Conservation (phyloP, 2,113 vertebrate species). For the Aythya baeri region DNA sequence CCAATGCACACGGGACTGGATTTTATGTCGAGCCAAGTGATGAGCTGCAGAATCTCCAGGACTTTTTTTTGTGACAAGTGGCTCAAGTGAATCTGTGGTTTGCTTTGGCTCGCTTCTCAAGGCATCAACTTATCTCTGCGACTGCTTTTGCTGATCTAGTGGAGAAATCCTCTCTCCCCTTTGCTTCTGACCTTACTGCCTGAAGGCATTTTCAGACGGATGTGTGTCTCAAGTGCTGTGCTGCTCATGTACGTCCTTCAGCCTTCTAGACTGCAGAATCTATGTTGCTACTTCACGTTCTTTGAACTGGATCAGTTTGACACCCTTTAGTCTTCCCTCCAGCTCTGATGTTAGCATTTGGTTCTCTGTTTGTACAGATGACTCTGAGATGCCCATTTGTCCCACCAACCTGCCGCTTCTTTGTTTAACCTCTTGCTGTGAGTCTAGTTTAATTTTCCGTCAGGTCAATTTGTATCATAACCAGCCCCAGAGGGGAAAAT, state of each 20-base stretch:
- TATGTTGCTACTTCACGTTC: neutral
- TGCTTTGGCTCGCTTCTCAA: neutral
- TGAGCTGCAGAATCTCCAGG: neutral
- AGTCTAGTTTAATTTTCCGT: neutral
- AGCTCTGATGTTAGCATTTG: neutral
- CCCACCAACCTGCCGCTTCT: neutral
- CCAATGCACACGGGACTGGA: neutral
- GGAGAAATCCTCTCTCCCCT: neutral
- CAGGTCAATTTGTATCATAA: conserved; percentile 39
- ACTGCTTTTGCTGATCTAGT: neutral
- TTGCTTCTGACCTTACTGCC: neutral
- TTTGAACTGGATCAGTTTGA: neutral
- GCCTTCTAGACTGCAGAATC: neutral
- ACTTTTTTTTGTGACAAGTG: neutral
- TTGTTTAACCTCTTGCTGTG: neutral
- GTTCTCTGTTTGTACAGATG: neutral
- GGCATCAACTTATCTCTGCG: neutral
- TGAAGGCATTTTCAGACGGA: neutral
- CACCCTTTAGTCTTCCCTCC: neutral
- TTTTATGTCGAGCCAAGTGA: neutral
- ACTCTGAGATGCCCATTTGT: neutral
- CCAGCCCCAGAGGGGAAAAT: neutral
- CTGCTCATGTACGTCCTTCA: neutral
- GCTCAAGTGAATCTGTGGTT: neutral
- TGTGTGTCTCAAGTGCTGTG: neutral